These are phyloP conservation scores for Archivesica marissinica DNA, from an alignment of 1,140 invertebrate genomes.

Conservation along the genomic window DNA sequence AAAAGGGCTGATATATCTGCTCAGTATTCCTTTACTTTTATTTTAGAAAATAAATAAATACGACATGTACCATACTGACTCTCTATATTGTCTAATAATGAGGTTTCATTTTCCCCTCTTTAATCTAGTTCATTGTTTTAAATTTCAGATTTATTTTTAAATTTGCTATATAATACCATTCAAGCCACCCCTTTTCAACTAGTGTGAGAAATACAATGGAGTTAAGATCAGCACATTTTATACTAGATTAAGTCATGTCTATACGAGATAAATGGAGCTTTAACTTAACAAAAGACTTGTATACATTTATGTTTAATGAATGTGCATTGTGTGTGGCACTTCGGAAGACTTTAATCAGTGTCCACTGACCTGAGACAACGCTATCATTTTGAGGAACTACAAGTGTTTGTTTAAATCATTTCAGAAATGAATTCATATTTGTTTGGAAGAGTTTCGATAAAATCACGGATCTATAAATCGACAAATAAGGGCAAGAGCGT, in stretches of 20 bases:
- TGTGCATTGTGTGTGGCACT: background rate
- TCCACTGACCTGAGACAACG: background rate
- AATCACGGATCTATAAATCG: background rate
- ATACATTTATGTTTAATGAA: background rate
- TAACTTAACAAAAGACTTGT: background rate
- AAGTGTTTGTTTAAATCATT: slow-evolving; percentile 13
- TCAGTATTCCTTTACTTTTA: no score
- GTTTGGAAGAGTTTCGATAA: slow-evolving; percentile 29
- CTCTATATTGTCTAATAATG: no score
- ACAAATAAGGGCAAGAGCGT: no score
- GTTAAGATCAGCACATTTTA: slow-evolving; percentile 6
- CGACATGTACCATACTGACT: no score
- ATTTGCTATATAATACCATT: no score
- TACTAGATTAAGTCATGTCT: slow-evolving; percentile 14
- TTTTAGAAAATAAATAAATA: no score
- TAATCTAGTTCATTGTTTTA: no score
- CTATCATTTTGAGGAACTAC: slow-evolving; percentile 2
- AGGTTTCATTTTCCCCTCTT: no score
- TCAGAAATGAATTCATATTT: slow-evolving; percentile 22
- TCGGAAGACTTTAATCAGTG: slow-evolving; percentile 1
- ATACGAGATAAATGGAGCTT: background rate
- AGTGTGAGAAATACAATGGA: slow-evolving; percentile 19
- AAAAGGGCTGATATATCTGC: no score
- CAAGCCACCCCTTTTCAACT: slow-evolving; percentile 7
- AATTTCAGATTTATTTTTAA: no score